phyloP scores from a whole-genome alignment of 2,888 invertebrate species.

The Agrenia bidenticulata region DNA sequence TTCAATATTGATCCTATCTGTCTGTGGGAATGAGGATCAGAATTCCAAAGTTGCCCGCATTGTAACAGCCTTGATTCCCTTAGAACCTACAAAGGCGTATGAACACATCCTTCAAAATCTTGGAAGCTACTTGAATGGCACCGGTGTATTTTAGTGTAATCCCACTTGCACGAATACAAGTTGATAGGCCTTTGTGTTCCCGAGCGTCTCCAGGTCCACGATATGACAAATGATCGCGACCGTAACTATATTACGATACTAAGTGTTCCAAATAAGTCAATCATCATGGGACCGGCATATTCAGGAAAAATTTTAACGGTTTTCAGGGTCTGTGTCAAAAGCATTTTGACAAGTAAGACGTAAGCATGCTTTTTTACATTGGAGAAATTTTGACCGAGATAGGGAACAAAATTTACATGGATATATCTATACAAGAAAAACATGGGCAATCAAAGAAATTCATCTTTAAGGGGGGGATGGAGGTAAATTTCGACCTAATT shows the following conservation, averaged over 20 bases:
- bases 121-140: slow-evolving; percentile 54
- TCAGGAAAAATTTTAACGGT: slow-evolving; percentile 41
- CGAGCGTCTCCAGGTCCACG: slow-evolving; percentile 54
- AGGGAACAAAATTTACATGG: slow-evolving; percentile 52
- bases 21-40: slow-evolving; percentile 43
- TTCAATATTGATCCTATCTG: slow-evolving; percentile 52
- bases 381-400: slow-evolving; percentile 51
- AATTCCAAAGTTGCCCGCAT: slow-evolving; percentile 36
- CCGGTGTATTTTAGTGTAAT: slow-evolving; percentile 54
- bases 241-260: slow-evolving; percentile 46
- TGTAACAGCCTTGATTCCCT: slow-evolving; percentile 44
- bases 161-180: slow-evolving; percentile 53
- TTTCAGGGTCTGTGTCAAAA: slow-evolving; percentile 37
- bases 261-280: slow-evolving; percentile 40
- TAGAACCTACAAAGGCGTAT: slow-evolving; percentile 48
- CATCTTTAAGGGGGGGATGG: slow-evolving; percentile 35
- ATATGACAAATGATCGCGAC: slow-evolving; percentile 53
- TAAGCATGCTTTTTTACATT: slow-evolving; percentile 49
- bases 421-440: slow-evolving; percentile 37
- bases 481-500: no score
- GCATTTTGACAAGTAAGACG: slow-evolving; percentile 42
- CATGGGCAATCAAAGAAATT: slow-evolving; percentile 11
- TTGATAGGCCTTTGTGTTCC: slow-evolving; percentile 55
- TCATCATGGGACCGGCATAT: slow-evolving; percentile 50
- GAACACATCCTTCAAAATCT: slow-evolving; percentile 27